phyloP scores from a whole-genome alignment of 2,888 invertebrate genomes.

The Catocala fraxini region DNA sequence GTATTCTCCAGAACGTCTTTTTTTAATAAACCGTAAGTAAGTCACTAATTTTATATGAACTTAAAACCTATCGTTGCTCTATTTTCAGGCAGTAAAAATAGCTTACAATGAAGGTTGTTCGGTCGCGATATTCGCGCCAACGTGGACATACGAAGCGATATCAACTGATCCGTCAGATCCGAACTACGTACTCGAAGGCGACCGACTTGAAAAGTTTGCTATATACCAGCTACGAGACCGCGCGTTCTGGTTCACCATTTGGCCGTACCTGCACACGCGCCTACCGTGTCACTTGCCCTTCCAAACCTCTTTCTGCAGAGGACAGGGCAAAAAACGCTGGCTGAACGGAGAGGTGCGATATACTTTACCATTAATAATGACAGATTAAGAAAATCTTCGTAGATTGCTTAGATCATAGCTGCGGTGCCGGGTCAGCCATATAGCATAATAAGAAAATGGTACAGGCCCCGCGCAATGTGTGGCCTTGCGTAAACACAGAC shows the following conservation, averaged over 20 bases:
- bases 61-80: not conserved
- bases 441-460: too few relatives aligned
- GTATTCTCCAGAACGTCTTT: too few relatives aligned
- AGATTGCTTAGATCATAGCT: too few relatives aligned
- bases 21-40: too few relatives aligned
- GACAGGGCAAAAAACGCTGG: conserved; percentile 88
- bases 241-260: conserved; percentile 92
- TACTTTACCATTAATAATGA: too few relatives aligned
- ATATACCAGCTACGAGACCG: conserved; percentile 89
- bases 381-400: too few relatives aligned
- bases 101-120: conserved; percentile 91
- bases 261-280: conserved; percentile 91
- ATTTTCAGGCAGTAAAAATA: conserved; percentile 89
- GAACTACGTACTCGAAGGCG: conserved; percentile 45
- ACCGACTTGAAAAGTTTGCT: not conserved
- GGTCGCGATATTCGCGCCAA: conserved; percentile 97
- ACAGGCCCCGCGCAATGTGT: too few relatives aligned
- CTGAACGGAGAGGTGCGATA: conserved; percentile 74
- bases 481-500: too few relatives aligned
- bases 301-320: conserved; percentile 93
- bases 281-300: conserved; percentile 90
- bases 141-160: conserved; percentile 95
- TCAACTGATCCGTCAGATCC: conserved; percentile 49
- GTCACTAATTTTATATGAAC: too few relatives aligned
- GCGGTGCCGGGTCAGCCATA: too few relatives aligned